phyloP scores from a whole-genome alignment of 2,113 vertebrate species.

The Craseonycteris thonglongyai region DNA sequence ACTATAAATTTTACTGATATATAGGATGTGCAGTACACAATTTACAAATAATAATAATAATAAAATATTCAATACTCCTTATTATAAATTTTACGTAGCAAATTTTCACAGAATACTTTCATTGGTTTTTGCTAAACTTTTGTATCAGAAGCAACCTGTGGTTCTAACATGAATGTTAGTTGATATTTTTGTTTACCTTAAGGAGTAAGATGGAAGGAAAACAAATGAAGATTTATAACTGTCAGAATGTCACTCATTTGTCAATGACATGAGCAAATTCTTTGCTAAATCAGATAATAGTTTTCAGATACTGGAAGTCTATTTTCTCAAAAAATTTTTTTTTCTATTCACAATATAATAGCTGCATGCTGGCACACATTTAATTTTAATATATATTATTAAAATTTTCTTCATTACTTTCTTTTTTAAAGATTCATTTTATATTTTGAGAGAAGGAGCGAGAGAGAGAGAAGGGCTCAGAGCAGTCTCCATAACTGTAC shows the following conservation, averaged over 20 bases:
- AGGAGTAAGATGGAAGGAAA: background rate
- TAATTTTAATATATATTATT: background rate
- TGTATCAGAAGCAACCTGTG: background rate
- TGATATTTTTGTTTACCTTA: background rate
- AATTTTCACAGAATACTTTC: background rate
- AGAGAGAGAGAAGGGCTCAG: too few relatives aligned
- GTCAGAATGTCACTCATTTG: background rate
- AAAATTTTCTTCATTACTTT: background rate
- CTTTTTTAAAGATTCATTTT: too few relatives aligned
- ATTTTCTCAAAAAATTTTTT: background rate
- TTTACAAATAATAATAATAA: background rate
- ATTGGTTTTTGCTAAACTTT: background rate
- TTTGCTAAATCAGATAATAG: background rate
- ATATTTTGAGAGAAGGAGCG: too few relatives aligned
- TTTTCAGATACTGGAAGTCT: background rate
- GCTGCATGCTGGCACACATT: background rate
- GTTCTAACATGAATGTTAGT: background rate
- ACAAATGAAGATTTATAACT: background rate
- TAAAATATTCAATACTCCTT: background rate
- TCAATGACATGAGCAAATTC: background rate
- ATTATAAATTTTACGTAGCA: background rate
- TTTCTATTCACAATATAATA: background rate
- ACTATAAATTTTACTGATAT: background rate
- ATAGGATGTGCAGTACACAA: background rate
- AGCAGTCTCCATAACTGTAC: too few relatives aligned